Evolutionary conservation across 2,888 invertebrate species (phyloP).

Genomic region (Pseudolycoriella hygida): DNA sequence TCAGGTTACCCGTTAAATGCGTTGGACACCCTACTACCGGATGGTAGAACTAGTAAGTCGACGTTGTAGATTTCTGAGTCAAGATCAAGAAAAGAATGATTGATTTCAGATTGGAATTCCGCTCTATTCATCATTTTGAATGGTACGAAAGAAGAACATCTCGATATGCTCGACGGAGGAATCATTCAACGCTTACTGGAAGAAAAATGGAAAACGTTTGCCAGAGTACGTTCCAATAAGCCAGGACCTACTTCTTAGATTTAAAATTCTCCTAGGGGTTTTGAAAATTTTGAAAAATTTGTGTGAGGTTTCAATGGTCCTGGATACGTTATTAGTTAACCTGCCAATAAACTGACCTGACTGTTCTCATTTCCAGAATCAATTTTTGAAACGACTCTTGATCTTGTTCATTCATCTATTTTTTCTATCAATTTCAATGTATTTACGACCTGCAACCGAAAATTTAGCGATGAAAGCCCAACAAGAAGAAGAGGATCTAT

Average conservation of each 20-base stretch:
- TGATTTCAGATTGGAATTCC: conserved; percentile 82
- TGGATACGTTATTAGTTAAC: no score
- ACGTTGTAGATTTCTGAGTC: background rate
- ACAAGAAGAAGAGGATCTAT: conserved; percentile 11
- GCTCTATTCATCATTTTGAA: conserved; percentile 94
- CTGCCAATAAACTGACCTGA: no score
- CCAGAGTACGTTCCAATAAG: conserved; percentile 42
- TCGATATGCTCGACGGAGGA: conserved; percentile 97
- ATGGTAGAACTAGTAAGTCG: conserved; percentile 77
- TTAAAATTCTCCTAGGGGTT: no score
- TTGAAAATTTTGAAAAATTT: no score
- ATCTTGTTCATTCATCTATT: conserved; percentile 77
- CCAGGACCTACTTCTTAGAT: no score
- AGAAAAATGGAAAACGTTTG: conserved; percentile 99
- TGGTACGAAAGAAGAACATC: conserved; percentile 92
- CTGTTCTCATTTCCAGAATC: conserved; percentile 59
- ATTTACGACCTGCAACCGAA: conserved; percentile 53
- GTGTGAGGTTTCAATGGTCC: no score
- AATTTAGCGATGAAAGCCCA: conserved; percentile 11
- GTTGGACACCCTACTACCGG: conserved; percentile 84
- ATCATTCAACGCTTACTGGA: conserved; percentile 92
- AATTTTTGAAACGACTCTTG: conserved; percentile 79
- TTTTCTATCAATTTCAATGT: conserved; percentile 77
- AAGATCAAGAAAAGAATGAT: background rate
- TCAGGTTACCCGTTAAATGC: conserved; percentile 95